A percentile compares a stretch with the other conserved stretches of the same genome.
phyloP scores from a whole-genome alignment of 2,113 vertebrate species.

The Rostratula benghalensis region DNA sequence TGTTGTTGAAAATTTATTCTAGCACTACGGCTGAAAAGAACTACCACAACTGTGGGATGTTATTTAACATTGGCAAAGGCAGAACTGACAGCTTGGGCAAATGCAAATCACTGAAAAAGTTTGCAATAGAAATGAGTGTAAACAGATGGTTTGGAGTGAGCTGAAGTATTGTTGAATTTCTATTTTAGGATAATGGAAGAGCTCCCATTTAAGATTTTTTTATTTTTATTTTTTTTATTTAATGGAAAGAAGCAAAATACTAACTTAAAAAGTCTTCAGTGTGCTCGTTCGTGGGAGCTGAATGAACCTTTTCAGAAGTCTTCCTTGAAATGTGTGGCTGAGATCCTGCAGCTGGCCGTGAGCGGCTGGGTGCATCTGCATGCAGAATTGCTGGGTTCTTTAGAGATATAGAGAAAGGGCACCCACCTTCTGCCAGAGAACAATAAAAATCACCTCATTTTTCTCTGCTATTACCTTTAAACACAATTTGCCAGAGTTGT shows the following conservation, averaged over 20 bases:
- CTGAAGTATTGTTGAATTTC: slow-evolving; percentile 56
- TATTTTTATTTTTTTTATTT: background rate
- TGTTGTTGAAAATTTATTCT: slow-evolving; percentile 12
- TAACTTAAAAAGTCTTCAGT: background rate
- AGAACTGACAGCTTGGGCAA: slow-evolving; percentile 64
- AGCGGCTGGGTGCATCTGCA: background rate
- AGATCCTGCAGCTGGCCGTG: background rate
- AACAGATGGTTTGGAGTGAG: slow-evolving; percentile 70
- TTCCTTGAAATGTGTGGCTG: background rate
- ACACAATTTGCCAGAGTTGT: background rate
- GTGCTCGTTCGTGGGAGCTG: background rate
- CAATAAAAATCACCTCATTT: background rate
- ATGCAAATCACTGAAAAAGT: slow-evolving; percentile 64
- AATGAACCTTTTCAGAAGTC: slow-evolving; percentile 10
- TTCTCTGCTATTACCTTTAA: background rate
- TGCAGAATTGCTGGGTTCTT: background rate
- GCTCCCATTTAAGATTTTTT: slow-evolving; percentile 2
- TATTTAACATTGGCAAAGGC: slow-evolving; percentile 53
- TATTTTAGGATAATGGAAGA: slow-evolving; percentile 47
- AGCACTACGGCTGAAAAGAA: slow-evolving; percentile 14
- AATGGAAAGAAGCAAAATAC: slow-evolving; percentile 7
- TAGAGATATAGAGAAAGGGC: background rate
- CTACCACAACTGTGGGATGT: slow-evolving; percentile 16
- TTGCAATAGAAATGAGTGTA: slow-evolving; percentile 59
- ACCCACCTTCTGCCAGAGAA: background rate